Base-by-base conservation (phyloP, 1,140 invertebrate species). In the Himalopsyche phryganea region DNA sequence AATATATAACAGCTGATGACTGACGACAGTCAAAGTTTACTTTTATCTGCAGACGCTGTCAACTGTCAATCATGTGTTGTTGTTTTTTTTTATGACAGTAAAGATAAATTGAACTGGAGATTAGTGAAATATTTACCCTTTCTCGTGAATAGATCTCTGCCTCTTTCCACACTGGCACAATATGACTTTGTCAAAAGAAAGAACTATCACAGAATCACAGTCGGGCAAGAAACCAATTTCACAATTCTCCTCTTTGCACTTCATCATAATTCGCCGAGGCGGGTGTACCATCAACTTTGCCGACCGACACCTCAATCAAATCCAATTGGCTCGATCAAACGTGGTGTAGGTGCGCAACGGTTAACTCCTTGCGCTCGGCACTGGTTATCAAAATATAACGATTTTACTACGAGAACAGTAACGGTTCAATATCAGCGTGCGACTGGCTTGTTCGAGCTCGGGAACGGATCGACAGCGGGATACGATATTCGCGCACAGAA, bases 191-290 rank as follows among this genome's bases (percentile, higher is more conserved):
- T 78, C 70, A 44, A 74, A 69, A 2, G 75, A 73, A 53, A 78
- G 68, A 50, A 78, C 73, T 58, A 78, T 78, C 66, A 78, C 66
- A 38, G 76, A 76, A 67, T 75, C 75, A 69, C 71, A 73, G 62
- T 76, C 76, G 50, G 75, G 70, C 60, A 78, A 66, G 66, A 77
- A 73, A 63, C 73, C 76, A 48, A 78, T 75, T 68, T 78, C 76
- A 67, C 76, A 78, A 65, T 77, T 78, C 68, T 74, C 75, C 72
- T 76, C 74, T 71, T 75, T 76, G 69, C 76, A 78, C 76, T 77
- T 77, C 76, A 78, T 78, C 75, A 74, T 72, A 71, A 71, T 69
- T 52, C 67, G 69, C 71, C 69, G 71, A 69, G 72, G 71, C 71
- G 70, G 67, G 69, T 74, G 74, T 70, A 75, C 74, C 74, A 76